Evolutionary conservation across 1,140 invertebrate genomes (phyloP), one percentile per base, ranked within the genome.

Genomic region (Chironomus striatipennis): DNA sequence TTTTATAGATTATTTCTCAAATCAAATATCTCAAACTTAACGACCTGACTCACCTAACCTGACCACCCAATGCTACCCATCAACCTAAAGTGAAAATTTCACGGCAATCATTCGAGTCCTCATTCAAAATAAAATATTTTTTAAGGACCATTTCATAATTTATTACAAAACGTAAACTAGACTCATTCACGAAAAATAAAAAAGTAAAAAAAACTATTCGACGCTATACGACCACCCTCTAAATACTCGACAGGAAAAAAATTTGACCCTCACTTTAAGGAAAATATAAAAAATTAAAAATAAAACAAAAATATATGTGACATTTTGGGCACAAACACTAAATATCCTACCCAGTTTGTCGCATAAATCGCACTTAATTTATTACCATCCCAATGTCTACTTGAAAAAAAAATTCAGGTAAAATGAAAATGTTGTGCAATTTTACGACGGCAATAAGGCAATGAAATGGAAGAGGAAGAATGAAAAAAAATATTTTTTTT

Each of bases 371-470:
- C 65, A 20, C 18, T 70, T 70, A 18, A 21, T 70, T 70, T 70
- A 20, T 70, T 70, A 9, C 65, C 18, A 70, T 57, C 47, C 47
- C 47, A 57, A n/a, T n/a, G 47, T 57, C 47, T 57, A 57, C 47
- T n/a, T 57, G 47, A 57, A 57, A 57, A 47, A 47, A 57, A 57
- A n/a, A 34, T 34, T 34, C 24, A 34, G 47, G 47, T 57, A 57
- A 57, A 70, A 70, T 70, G 10, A 70, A 70, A 70, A 18, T 70
- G 65, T 70, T 70, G 10, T 21, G 65, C 65, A 70, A 70, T 70
- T 70, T 70, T 70, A 70, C 20, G 65, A 70, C 65, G 47, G 47
- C n/a, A 57, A 57, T 57, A 57, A 57, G 12, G n/a, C 24, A 34
- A 34, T 34, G 24, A 34, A n/a, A 34, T 34, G 24, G 24, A 34